A percentile compares a stretch with the other conserved stretches of the same genome.
Evolutionary conservation across 1,140 invertebrate species (phyloP).

Genomic region (Gonatopus flavifemur): DNA sequence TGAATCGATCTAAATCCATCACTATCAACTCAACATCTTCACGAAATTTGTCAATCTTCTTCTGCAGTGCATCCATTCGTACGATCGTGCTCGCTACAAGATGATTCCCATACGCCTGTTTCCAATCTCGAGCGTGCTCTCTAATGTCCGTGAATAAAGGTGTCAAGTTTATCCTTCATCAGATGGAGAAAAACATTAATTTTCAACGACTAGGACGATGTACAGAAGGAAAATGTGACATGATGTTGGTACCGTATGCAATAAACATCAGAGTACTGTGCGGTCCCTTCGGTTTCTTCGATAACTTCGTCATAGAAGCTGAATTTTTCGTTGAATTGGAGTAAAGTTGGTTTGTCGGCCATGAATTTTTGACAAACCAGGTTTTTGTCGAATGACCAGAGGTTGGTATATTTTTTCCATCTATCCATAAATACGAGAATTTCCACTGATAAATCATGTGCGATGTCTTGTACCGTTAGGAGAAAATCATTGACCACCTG

Average conservation of each 20-base stretch:
- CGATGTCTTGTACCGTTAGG: constrained; percentile 66
- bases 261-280: constrained; percentile 63
- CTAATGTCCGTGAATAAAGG: constrained; percentile 67
- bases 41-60: constrained; percentile 62
- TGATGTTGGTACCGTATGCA: constrained; percentile 65
- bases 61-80: constrained; percentile 66
- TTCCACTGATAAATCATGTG: constrained; percentile 64
- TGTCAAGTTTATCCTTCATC: constrained; percentile 67
- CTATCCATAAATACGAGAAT: constrained; percentile 69
- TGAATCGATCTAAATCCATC: constrained; percentile 77
- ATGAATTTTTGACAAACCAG: constrained; percentile 75
- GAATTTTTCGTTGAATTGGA: constrained; percentile 81
- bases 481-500: constrained; percentile 68
- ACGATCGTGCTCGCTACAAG: constrained; percentile 62
- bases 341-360: constrained; percentile 68
- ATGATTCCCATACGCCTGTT: constrained; percentile 65
- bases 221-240: too few relatives aligned
- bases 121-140: constrained; percentile 72
- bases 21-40: constrained; percentile 70
- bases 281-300: constrained; percentile 66
- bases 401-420: constrained; percentile 75
- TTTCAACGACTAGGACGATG: constrained; percentile 5
- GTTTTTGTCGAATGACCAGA: constrained; percentile 83
- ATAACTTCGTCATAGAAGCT: constrained; percentile 78
- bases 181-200: constrained; percentile 6